Conservation (phyloP, 2,888 invertebrate species). For the Osmoderma eremita region DNA sequence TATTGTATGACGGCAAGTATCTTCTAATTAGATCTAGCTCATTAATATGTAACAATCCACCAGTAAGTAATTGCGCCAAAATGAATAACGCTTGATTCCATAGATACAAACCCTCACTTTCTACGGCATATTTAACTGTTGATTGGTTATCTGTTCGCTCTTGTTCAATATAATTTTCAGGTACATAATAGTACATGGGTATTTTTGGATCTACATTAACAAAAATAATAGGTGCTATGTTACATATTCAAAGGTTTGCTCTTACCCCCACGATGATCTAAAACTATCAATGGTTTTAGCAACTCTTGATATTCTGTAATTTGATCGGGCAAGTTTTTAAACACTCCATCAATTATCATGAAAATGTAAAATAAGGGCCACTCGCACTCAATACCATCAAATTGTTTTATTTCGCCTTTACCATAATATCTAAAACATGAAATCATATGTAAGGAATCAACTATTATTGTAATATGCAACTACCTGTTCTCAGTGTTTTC, state of each 20-base stretch:
- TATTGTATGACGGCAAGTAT: slow-evolving; percentile 94
- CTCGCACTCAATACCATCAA: slow-evolving; percentile 96
- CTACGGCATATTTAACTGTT: slow-evolving; percentile 56
- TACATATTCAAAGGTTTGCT: not conserved
- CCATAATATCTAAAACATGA: slow-evolving; percentile 76
- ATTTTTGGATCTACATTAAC: slow-evolving; percentile 79
- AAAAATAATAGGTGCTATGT: not conserved
- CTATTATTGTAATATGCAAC: slow-evolving; percentile 9
- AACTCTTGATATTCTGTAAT: slow-evolving; percentile 92
- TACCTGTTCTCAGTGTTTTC: slow-evolving; percentile 80
- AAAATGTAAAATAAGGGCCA: slow-evolving; percentile 97
- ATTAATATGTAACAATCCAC: slow-evolving; percentile 88
- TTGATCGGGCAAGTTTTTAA: slow-evolving; percentile 86
- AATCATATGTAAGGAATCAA: slow-evolving; percentile 27
- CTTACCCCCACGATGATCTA: slow-evolving; percentile 82
- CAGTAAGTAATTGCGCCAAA: slow-evolving; percentile 90
- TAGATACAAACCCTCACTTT: slow-evolving; percentile 77
- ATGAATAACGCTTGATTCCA: slow-evolving; percentile 98
- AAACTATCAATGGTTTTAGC: slow-evolving; percentile 81
- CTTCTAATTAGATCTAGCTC: slow-evolving; percentile 96
- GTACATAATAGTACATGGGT: slow-evolving; percentile 93
- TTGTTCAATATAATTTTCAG: slow-evolving; percentile 75
- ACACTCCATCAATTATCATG: slow-evolving; percentile 96
- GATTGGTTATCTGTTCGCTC: slow-evolving; percentile 75
- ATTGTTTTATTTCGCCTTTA: slow-evolving; percentile 92